Evolutionary conservation across 2,797 vertebrate genomes (phyloP).

Genomic region (Gambelia wislizenii): DNA sequence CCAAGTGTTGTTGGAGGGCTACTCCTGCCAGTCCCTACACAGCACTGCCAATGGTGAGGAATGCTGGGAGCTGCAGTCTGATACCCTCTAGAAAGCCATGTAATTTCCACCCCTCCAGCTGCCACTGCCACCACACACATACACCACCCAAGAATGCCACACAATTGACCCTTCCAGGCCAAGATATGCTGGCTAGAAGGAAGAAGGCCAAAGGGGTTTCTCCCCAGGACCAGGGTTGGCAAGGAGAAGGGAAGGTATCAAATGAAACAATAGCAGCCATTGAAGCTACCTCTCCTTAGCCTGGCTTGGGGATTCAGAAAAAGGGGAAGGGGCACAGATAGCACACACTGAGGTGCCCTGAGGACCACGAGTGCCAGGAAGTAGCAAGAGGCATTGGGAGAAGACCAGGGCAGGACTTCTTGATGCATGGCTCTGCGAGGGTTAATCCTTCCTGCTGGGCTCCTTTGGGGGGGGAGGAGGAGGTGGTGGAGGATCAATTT

Average conservation of each 20-base stretch:
- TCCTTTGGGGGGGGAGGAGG: slow-evolving; percentile 24
- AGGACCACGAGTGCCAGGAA: no score
- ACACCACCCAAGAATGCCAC: not conserved
- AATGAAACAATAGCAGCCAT: not conserved
- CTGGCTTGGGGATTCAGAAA: not conserved
- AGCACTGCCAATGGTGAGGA: no score
- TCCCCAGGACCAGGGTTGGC: not conserved
- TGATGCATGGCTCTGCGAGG: slow-evolving; percentile 4
- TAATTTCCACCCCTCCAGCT: not conserved
- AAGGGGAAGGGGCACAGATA: not conserved
- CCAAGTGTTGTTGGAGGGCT: no score
- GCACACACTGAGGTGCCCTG: not conserved
- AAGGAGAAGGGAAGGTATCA: not conserved
- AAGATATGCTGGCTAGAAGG: not conserved
- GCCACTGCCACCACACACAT: not conserved
- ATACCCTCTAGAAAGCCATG: no score
- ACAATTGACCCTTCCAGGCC: not conserved
- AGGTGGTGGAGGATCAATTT: not conserved
- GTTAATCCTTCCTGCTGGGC: slow-evolving; percentile 54
- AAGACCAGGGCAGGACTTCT: not conserved
- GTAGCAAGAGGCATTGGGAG: no score
- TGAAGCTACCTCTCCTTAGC: not conserved
- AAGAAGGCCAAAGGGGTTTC: not conserved
- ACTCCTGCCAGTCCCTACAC: no score
- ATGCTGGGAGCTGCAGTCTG: no score